Base-by-base conservation (phyloP, 2,797 vertebrate species). In the Poecilia velifera region DNA sequence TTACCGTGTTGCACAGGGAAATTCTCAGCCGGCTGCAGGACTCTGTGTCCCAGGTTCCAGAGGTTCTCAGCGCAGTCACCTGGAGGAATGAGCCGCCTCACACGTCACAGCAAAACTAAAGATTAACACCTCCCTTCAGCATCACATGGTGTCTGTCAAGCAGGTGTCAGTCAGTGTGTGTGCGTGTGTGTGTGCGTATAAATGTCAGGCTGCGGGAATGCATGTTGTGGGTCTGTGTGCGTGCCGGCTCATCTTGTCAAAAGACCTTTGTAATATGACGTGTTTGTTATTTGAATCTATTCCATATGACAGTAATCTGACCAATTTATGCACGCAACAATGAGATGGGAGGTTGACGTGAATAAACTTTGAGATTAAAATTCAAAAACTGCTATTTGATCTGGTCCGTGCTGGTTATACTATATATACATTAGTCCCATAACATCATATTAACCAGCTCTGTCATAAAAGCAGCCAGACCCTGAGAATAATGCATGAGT, bases 41-140 rank as follows among this genome's bases (percentile, higher is more conserved):
- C n/a, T 16, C 73, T 87, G 51, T 79, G 83, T 62, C 87, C 83
- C 86, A 83, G 87, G 76, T 81, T 14, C 13, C 49, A 49, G 62
- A 66, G 64, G 49, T 49, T 87, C 70, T 84, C 71, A 18, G 2
- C 18, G 55, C 81, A 45, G 86, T 86, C 86, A 90, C 86, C 90
- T 91, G 89, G 84, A 72, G 77, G 84, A 94, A 73, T 91, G 93
- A 93, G 77, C 83, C 87, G 55, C 76, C 91, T 87, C 89, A 84
- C 87, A 78, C 64, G 78, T 78, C 91, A 73, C 85, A 86, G 87
- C 88, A 78, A 82, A 86, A 80, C 81, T 78, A 80, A 86, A 89
- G 87, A 87, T 84, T 91, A 85, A 92, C 91, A 79, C 92, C 90
- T 90, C 91, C 94, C 88, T 82, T 25, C 78, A 78, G 57, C 73